Evolutionary conservation across 2,113 vertebrate genomes (phyloP), one percentile per base, ranked within the genome.

Genomic region (Chinchilla lanigera): DNA sequence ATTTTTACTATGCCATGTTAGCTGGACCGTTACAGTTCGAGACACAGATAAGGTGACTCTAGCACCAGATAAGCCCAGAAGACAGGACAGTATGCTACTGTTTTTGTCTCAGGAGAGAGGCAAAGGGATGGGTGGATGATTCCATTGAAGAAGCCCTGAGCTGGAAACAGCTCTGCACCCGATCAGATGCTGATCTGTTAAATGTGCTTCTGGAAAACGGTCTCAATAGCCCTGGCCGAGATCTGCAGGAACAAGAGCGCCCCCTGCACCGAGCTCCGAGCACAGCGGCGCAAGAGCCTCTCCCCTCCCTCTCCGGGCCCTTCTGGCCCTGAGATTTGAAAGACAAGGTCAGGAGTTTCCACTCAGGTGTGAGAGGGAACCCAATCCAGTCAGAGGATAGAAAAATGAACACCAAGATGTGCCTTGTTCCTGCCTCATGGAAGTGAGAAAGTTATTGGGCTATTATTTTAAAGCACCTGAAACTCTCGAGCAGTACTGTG

Each of bases 1-100:
- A 77, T 89, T 41, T 38, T 88, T 77, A 89, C 26, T 75, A 89
- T 63, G n/a, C 33, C 63, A 71, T 80, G 56, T 86, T 69, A 92
- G 71, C 73, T 84, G 71, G 54, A 75, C 54, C 77, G 28, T 78
- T 52, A 71, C 2, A 56, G 38, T 35, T 89, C 19, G 56, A 94
- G 61, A 69, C 11, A 56, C 41, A 90, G 94, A 47, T 22, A 92
- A 35, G 5, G 69, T 28, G 47, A 92, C 71, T 60, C 38, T 71
- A 38, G 9, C 24, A 60, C 9, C 13, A 84, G 47, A 60, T 38
- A 54, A 90, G 28, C 56, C 87, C 82, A 19, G 26, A 38, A 65
- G 24, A 56, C 7, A 10, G 2, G 38, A 9, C 38, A 22, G 19
- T 28, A 22, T 0, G 24, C 24, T 12, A 26, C 26, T 33, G 24